These are phyloP conservation scores for Sebastes fasciatus DNA, from an alignment of 2,113 vertebrate genomes.

Conservation along the genomic window DNA sequence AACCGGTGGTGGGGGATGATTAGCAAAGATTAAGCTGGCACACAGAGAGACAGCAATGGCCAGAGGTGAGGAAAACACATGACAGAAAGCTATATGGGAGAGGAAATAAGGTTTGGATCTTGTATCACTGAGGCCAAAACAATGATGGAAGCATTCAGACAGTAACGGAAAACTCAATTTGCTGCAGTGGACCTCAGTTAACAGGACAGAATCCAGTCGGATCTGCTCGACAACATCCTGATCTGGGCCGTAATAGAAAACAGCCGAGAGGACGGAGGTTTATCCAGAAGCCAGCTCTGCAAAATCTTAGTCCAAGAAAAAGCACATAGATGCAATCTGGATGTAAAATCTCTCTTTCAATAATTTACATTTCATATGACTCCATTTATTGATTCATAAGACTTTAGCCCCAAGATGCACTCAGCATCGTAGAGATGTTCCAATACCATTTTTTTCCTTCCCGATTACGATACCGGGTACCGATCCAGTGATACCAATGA, in stretches of 20 bases:
- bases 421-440: too few species aligned
- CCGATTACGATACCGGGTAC: too few species aligned
- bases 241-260: neutral
- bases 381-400: neutral
- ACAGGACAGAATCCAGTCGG: neutral
- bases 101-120: conserved; percentile 5
- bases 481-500: too few species aligned
- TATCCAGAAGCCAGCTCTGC: neutral
- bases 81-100: neutral
- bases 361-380: neutral
- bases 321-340: neutral
- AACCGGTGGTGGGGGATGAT: conserved; percentile 34
- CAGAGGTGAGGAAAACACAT: conserved; percentile 7
- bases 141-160: neutral
- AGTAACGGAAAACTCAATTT: conserved; percentile 20
- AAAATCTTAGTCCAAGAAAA: neutral
- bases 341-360: neutral
- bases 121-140: neutral
- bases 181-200: conserved; percentile 24
- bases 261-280: neutral
- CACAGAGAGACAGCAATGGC: conserved; percentile 19
- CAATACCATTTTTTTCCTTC: too few species aligned
- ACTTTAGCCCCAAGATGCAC: neutral
- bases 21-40: conserved; percentile 40
- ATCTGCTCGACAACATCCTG: neutral